phyloP scores from a whole-genome alignment of 2,797 vertebrate genomes.

The Lemur catta region DNA sequence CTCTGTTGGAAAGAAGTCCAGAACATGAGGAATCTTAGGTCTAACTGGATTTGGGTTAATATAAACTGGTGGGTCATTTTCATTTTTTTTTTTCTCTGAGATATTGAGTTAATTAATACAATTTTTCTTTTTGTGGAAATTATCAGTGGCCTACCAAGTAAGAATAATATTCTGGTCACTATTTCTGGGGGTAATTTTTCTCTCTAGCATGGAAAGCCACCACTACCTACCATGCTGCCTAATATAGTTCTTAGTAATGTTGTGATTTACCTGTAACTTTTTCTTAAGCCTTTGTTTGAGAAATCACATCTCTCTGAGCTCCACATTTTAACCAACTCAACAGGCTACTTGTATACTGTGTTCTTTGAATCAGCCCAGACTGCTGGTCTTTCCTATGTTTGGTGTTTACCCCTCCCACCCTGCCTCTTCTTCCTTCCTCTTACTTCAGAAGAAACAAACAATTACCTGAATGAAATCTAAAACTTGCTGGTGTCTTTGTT shows the following conservation, averaged over 20 bases:
- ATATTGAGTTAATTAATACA: conserved; percentile 21
- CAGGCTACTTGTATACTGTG: neutral
- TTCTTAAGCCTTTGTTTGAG: conserved; percentile 45
- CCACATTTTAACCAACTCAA: neutral
- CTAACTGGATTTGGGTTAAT: conserved; percentile 4
- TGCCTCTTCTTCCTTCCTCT: conserved; percentile 47
- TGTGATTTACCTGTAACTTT: neutral
- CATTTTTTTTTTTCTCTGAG: conserved; percentile 48
- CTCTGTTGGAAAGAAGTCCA: conserved; percentile 18
- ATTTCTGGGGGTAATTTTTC: conserved; percentile 4
- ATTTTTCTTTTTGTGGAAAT: neutral
- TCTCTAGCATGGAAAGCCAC: neutral
- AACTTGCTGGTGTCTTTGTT: conserved; percentile 95
- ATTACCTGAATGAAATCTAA: conserved; percentile 95
- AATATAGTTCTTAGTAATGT: neutral
- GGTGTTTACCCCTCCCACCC: neutral
- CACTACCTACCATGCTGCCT: neutral
- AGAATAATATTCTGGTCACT: neutral
- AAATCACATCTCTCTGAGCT: neutral
- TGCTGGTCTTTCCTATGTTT: neutral
- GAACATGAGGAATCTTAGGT: neutral
- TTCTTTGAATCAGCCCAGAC: neutral
- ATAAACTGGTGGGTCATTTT: neutral
- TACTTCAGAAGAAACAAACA: conserved; percentile 76
- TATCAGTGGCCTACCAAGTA: neutral